Evolutionary conservation across 2,797 vertebrate genomes (phyloP).

Genomic region (Triplophysa yarkandensis): DNA sequence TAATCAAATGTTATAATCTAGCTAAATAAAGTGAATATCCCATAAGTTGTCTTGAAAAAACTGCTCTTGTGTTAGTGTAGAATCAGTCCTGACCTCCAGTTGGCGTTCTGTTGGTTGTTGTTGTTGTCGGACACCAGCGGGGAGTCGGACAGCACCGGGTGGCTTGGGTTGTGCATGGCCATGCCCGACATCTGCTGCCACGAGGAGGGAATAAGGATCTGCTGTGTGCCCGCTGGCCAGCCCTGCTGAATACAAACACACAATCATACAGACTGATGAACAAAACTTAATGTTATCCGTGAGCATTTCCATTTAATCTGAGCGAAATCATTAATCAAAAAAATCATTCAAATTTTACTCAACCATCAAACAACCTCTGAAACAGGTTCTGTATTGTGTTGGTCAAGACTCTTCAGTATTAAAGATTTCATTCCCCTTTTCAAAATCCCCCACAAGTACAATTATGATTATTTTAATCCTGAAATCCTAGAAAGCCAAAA

Average conservation of each 20-base stretch:
- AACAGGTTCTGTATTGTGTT: too few relatives aligned
- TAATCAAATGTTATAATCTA: too few relatives aligned
- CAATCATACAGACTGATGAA: background rate
- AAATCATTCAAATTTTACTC: too few relatives aligned
- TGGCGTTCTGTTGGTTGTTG: slow-evolving; percentile 79
- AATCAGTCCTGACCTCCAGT: slow-evolving; percentile 85
- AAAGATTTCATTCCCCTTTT: too few relatives aligned
- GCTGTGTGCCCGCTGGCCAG: slow-evolving; percentile 96
- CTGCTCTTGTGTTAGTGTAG: background rate
- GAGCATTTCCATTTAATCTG: too few relatives aligned
- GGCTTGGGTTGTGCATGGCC: slow-evolving; percentile 89
- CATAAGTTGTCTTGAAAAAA: background rate
- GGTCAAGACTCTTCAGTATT: too few relatives aligned
- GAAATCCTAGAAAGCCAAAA: too few relatives aligned
- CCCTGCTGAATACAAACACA: slow-evolving; percentile 82
- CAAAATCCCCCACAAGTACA: too few relatives aligned
- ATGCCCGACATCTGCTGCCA: slow-evolving; percentile 98
- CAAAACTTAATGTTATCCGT: background rate
- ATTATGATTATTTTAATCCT: too few relatives aligned
- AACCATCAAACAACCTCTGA: too few relatives aligned
- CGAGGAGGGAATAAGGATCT: slow-evolving; percentile 94
- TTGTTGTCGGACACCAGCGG: slow-evolving; percentile 80
- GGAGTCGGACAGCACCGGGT: slow-evolving; percentile 85
- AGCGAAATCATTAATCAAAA: too few relatives aligned
- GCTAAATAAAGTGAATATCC: background rate